Conservation (phyloP, 2,797 vertebrate genomes). For the Chelmon rostratus region DNA sequence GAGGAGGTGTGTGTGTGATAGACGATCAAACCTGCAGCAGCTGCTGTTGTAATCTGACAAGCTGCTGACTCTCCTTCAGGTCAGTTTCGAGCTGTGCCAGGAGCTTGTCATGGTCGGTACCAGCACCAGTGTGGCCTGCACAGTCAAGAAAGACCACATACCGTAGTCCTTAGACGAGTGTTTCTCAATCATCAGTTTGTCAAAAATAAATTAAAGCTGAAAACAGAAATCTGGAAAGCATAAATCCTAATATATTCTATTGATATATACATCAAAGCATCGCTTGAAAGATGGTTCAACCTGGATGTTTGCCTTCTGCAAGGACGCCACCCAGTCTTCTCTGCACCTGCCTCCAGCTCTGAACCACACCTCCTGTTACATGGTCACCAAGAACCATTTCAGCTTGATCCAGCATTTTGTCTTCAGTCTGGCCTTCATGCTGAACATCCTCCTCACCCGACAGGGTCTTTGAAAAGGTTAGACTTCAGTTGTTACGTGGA, state of each 20-base stretch:
- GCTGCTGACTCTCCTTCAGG: slow-evolving; percentile 80
- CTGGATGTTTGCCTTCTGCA: slow-evolving; percentile 59
- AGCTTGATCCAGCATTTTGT: slow-evolving; percentile 67
- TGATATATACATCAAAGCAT: not conserved
- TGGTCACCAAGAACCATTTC: slow-evolving; percentile 78
- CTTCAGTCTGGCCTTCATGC: slow-evolving; percentile 29
- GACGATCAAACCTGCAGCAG: slow-evolving; percentile 81
- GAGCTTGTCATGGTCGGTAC: slow-evolving; percentile 87
- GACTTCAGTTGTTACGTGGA: not conserved
- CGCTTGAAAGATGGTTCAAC: not conserved
- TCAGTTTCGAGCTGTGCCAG: slow-evolving; percentile 82
- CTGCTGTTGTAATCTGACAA: slow-evolving; percentile 84
- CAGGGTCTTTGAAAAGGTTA: slow-evolving; percentile 58
- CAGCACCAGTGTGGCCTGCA: slow-evolving; percentile 50
- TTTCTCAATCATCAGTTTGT: not conserved
- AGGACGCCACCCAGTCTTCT: slow-evolving; percentile 67
- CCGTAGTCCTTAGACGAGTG: not conserved
- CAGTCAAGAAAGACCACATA: not conserved
- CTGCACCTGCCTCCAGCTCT: slow-evolving; percentile 83
- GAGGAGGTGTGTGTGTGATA: not conserved
- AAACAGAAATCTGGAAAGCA: not conserved
- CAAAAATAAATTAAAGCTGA: accelerated
- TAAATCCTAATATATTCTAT: not conserved
- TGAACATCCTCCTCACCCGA: slow-evolving; percentile 22
- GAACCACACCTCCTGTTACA: slow-evolving; percentile 83